Conservation (phyloP, 2,113 vertebrate species). For the Eupsittula cactorum region DNA sequence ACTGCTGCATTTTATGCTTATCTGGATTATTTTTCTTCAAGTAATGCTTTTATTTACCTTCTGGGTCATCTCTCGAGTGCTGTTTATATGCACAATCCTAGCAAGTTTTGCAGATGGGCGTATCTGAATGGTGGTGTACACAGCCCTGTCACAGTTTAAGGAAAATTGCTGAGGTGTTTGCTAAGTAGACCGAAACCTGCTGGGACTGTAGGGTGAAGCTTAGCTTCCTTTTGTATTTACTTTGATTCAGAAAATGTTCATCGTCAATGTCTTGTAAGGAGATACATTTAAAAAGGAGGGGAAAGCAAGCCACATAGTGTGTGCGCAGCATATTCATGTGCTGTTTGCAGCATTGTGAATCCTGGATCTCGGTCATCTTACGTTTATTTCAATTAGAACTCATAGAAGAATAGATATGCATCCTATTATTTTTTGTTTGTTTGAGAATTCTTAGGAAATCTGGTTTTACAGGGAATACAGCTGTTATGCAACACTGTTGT, state of each 20-base stretch:
- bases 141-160: neutral
- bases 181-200: neutral
- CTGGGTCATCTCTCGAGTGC: neutral
- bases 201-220: neutral
- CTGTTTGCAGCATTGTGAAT: neutral
- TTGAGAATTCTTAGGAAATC: neutral
- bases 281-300: neutral
- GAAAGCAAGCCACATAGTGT: neutral
- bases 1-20: neutral
- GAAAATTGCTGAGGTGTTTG: neutral
- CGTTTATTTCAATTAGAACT: neutral
- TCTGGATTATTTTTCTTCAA: neutral
- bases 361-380: neutral
- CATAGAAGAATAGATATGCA: accelerated
- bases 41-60: neutral
- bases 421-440: neutral
- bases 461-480: neutral
- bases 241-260: neutral
- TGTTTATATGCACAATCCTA: neutral
- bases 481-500: constrained; percentile 6
- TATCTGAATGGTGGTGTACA: neutral
- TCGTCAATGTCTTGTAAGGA: neutral
- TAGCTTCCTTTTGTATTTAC: neutral
- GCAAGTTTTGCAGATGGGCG: constrained; percentile 28
- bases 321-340: neutral